Conservation (phyloP, 2,113 vertebrate species). For the Panthera tigris region DNA sequence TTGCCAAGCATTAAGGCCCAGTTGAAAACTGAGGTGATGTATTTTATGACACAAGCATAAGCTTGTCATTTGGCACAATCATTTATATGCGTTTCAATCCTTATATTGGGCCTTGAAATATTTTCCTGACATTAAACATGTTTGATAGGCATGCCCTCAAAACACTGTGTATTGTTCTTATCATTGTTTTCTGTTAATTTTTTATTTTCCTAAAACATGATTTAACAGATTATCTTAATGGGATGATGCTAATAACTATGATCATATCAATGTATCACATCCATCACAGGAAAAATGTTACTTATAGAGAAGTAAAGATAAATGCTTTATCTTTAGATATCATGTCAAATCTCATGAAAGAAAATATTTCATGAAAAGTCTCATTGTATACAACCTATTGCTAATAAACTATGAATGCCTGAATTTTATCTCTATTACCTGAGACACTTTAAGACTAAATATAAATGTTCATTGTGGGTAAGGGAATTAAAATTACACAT, state of each 20-base stretch:
- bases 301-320: background rate
- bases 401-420: background rate
- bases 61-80: background rate
- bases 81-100: background rate
- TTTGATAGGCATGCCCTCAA: background rate
- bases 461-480: background rate
- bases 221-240: background rate
- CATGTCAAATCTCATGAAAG: background rate
- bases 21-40: background rate
- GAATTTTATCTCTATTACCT: background rate
- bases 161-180: background rate
- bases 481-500: background rate
- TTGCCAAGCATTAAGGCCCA: background rate
- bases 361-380: background rate
- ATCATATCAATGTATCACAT: background rate
- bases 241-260: background rate
- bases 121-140: background rate
- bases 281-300: background rate
- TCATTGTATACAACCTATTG: background rate
- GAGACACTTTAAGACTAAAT: background rate
- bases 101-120: background rate
- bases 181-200: background rate
- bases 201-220: background rate
- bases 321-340: background rate
- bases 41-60: background rate